phyloP scores from a whole-genome alignment of 2,888 invertebrate species.

The Protophormia terraenovae region DNA sequence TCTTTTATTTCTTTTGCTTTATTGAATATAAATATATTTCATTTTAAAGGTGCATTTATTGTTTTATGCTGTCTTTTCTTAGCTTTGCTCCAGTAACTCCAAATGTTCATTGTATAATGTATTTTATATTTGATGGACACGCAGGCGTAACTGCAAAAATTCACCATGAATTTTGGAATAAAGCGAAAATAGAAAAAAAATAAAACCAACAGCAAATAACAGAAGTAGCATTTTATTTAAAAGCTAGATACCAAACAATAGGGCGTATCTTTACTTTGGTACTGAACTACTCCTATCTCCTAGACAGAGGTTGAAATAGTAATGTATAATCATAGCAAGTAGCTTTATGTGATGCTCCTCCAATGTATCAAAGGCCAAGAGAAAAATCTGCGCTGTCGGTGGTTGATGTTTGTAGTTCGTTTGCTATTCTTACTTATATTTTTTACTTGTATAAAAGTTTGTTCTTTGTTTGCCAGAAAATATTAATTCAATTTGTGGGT shows the following conservation, averaged over 20 bases:
- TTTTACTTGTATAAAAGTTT: neutral
- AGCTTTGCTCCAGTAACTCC: constrained; percentile 21
- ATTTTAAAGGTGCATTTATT: constrained; percentile 52
- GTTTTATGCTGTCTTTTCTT: constrained; percentile 4
- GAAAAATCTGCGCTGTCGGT: constrained; percentile 11
- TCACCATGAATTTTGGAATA: constrained; percentile 9
- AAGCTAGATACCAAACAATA: constrained; percentile 49
- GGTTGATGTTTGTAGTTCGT: neutral
- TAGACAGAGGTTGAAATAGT: neutral
- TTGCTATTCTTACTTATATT: neutral
- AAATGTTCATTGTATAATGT: constrained; percentile 18
- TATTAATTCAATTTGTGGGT: constrained; percentile 65
- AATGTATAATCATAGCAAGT: neutral
- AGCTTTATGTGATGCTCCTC: neutral
- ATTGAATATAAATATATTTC: constrained; percentile 38
- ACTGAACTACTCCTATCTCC: neutral
- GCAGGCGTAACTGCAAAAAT: constrained; percentile 67
- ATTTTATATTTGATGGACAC: constrained; percentile 66
- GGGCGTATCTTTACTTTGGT: constrained; percentile 45
- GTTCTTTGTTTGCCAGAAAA: neutral
- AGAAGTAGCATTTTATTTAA: constrained; percentile 47
- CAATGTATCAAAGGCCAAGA: neutral
- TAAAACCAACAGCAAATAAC: neutral
- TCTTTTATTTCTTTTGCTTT: neutral
- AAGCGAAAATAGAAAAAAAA: constrained; percentile 12